Evolutionary conservation across 2,888 invertebrate species (phyloP), one percentile per base, ranked within the genome.

Genomic region (Brachyptera putata): DNA sequence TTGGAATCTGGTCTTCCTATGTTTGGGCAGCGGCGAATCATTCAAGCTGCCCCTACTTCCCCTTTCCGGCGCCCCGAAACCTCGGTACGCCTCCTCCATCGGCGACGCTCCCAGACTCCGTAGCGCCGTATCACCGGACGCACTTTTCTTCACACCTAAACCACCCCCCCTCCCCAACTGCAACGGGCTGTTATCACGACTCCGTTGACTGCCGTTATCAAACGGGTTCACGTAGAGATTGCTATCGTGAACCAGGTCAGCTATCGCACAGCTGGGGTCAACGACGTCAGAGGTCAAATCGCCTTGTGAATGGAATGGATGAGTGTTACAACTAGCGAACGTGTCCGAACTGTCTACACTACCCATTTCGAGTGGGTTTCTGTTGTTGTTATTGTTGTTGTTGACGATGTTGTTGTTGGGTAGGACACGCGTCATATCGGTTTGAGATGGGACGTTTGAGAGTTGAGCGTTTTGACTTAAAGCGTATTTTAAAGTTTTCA

Each of bases 301-400:
- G 58, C 76, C 77, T 68, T 74, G 67, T 70, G 92, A 92, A 77
- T 89, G 85, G 79, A 90, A 93, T 72, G 93, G 93, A 81, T 95
- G 94, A 72, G 95, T 95, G 80, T 93, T 90, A 81, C 95, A 95
- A 78, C 93, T 95, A 76, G 93, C 93, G 79, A 93, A 96, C 68
- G 95, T 95, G 78, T 95, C 95, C 72, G 93, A 89, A 79, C 93
- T 87, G 79, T 81, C 80, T 61, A 80, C 77, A 72, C 77, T 77
- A 39, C 77, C 77, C 46, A 76, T 72, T 62, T 78, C 78, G 62
- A 22, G 58, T 46, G 49, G 55, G 61, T 21, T 65, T 62, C 65
- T 64, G 43, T 41, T 60, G n/a, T n/a, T n/a, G n/a, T n/a, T n/a
- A n/a, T n/a, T n/a, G n/a, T n/a, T 41, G 65, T 61, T 57, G 65